Conservation (phyloP, 2,888 invertebrate genomes). For the Pteria penguin region DNA sequence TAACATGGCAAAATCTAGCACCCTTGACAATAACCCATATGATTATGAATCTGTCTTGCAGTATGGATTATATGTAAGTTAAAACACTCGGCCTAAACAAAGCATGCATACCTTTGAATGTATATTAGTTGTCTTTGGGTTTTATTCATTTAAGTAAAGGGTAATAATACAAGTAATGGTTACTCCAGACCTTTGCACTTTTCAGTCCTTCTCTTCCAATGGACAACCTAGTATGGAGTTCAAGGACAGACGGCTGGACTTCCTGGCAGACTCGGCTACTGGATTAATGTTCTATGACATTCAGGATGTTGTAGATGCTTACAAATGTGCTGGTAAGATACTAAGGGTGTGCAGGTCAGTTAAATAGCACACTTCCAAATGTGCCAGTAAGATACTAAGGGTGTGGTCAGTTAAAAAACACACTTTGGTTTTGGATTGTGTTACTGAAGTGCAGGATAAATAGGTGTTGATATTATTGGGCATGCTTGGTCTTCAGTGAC, state of each 20-base stretch:
- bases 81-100: too few relatives aligned
- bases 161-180: background rate
- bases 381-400: too few relatives aligned
- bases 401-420: too few relatives aligned
- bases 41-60: slow-evolving; percentile 32
- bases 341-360: too few relatives aligned
- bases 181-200: too few relatives aligned
- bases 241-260: slow-evolving; percentile 27
- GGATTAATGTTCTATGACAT: slow-evolving; percentile 40
- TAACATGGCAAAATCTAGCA: slow-evolving; percentile 26
- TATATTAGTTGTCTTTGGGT: background rate
- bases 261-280: slow-evolving; percentile 32
- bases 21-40: slow-evolving; percentile 16
- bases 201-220: slow-evolving; percentile 33
- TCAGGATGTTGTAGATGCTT: slow-evolving; percentile 33
- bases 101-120: background rate
- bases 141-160: too few relatives aligned
- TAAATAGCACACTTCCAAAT: too few relatives aligned
- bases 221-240: slow-evolving; percentile 30
- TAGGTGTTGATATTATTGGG: too few relatives aligned
- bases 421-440: too few relatives aligned
- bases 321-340: slow-evolving; percentile 32
- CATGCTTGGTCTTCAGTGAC: too few relatives aligned
- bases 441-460: too few relatives aligned
- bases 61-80: slow-evolving; percentile 24